These are phyloP conservation scores for Gallinago paraguaiae DNA, from an alignment of 2,113 vertebrate species.

Conservation along the genomic window DNA sequence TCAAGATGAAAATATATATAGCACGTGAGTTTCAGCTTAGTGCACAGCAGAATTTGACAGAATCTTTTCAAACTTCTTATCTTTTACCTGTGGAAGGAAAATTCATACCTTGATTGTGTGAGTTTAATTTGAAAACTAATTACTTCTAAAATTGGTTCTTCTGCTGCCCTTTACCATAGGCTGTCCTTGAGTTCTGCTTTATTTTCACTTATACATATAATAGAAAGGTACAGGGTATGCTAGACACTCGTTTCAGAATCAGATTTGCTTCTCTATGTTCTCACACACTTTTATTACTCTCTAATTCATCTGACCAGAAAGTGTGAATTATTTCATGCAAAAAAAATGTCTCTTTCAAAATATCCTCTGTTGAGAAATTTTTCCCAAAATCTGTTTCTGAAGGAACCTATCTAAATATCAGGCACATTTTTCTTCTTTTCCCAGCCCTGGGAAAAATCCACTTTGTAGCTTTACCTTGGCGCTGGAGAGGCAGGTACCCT, in stretches of 20 bases:
- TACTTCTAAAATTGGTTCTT: slow-evolving; percentile 15
- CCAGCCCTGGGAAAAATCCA: not conserved
- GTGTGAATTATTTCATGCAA: not conserved
- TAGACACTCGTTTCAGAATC: not conserved
- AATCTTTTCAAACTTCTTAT: not conserved
- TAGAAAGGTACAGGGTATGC: not conserved
- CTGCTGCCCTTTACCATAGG: not conserved
- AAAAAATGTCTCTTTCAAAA: not conserved
- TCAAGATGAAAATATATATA: not conserved
- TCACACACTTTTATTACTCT: not conserved
- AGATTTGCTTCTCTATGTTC: not conserved
- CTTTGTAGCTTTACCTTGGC: not conserved
- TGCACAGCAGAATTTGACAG: not conserved
- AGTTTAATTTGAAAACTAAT: slow-evolving; percentile 17
- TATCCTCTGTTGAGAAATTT: not conserved
- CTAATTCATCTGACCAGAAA: not conserved
- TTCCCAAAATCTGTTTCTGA: not conserved
- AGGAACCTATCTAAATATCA: fast-evolving
- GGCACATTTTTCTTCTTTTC: not conserved
- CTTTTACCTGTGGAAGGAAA: not conserved
- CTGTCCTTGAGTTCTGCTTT: not conserved
- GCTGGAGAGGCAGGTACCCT: fast-evolving
- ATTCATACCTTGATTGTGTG: not conserved
- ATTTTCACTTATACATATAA: not conserved
- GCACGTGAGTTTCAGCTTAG: not conserved